Percentiles rank a stretch among this genome's conserved stretches.
Conservation (phyloP, 2,888 invertebrate genomes). For the Tenthredo notha region DNA sequence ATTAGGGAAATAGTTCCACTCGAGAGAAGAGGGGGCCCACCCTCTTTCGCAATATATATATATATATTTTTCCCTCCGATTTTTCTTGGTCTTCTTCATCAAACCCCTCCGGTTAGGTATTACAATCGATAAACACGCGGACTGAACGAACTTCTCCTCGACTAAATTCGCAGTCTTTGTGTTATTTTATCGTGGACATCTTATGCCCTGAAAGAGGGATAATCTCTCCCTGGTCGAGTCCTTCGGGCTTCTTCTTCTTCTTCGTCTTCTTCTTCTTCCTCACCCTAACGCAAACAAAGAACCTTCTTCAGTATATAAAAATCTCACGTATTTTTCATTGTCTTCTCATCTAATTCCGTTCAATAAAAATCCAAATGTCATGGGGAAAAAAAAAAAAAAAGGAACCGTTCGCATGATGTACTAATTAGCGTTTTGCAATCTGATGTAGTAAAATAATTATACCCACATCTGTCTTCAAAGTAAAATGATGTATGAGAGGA, state of each 20-base stretch:
- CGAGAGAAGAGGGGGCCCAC: not conserved
- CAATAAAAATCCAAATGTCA: not conserved
- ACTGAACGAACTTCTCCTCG: not conserved
- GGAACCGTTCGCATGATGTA: not conserved
- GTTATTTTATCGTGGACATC: constrained; percentile 15
- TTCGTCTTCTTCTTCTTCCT: not conserved
- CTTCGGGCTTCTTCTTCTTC: not conserved
- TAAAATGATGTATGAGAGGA: not conserved
- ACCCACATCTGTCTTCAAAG: not conserved
- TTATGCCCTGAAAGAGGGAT: not conserved
- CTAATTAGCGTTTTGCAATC: not conserved
- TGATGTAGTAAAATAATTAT: not conserved
- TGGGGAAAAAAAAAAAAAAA: not conserved
- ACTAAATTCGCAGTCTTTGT: constrained; percentile 19
- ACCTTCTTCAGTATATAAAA: not conserved
- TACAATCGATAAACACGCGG: constrained; percentile 14
- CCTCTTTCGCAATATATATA: not conserved
- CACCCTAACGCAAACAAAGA: not conserved
- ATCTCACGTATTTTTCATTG: not conserved
- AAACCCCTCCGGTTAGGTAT: not conserved
- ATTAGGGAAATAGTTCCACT: constrained; percentile 40
- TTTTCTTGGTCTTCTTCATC: not conserved
- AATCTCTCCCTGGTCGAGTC: not conserved
- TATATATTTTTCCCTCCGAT: too few relatives aligned
- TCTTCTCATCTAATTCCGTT: not conserved